Evolutionary conservation across 2,888 invertebrate genomes (phyloP).

Genomic region (Drosophila parthenogenetica): DNA sequence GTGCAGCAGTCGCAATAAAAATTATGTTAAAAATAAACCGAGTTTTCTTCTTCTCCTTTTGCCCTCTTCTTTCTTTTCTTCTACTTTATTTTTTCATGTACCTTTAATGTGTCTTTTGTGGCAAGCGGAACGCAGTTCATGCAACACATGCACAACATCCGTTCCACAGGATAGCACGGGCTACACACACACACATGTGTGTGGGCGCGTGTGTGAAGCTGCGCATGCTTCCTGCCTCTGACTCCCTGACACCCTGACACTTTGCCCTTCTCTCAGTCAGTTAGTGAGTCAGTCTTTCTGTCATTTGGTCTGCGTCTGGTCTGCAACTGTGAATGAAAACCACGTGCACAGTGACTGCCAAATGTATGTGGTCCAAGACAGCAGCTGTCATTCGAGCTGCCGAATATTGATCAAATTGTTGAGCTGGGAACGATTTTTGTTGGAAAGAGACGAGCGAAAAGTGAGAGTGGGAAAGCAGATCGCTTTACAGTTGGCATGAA

Average conservation of each 20-base stretch:
- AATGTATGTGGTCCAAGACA: slow-evolving; percentile 19
- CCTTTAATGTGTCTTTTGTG: slow-evolving; percentile 10
- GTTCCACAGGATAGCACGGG: slow-evolving; percentile 62
- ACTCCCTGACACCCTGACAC: slow-evolving; percentile 6
- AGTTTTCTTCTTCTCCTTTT: not conserved
- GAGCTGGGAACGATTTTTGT: not conserved
- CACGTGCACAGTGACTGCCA: slow-evolving; percentile 44
- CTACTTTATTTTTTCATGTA: not conserved
- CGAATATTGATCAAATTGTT: slow-evolving; percentile 6
- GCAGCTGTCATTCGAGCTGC: slow-evolving; percentile 11
- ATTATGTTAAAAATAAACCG: slow-evolving; percentile 73
- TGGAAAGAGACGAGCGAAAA: not conserved
- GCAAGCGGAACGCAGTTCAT: slow-evolving; percentile 9
- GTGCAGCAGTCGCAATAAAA: slow-evolving; percentile 74
- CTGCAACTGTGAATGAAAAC: slow-evolving; percentile 46
- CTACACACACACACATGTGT: not conserved
- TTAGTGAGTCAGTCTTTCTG: slow-evolving; percentile 7
- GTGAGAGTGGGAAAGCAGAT: not conserved
- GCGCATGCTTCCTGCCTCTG: slow-evolving; percentile 71
- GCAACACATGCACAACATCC: slow-evolving; percentile 67
- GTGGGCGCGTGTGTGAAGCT: slow-evolving; percentile 66
- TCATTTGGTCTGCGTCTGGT: slow-evolving; percentile 17
- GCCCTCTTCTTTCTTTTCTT: not conserved
- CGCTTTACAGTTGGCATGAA: not conserved
- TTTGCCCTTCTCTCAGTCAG: slow-evolving; percentile 11